Conservation (phyloP, 1,140 invertebrate genomes). For the Brachionus rotundiformis region DNA sequence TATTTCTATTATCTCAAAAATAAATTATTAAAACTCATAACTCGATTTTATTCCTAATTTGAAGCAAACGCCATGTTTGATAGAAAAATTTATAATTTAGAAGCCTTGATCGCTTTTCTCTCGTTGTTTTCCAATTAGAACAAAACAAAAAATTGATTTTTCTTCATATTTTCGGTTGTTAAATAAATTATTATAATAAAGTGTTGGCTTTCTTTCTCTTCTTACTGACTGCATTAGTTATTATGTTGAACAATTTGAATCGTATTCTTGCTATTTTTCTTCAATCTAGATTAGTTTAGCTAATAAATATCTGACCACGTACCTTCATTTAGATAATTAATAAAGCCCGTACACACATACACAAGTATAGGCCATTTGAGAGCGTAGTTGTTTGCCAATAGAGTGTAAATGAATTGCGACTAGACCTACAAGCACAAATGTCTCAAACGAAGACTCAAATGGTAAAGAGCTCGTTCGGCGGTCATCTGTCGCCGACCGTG, state of each 20-base stretch:
- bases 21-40: conserved; percentile 32
- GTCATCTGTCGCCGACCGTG: neutral
- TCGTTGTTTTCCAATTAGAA: conserved; percentile 10
- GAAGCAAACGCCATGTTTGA: conserved; percentile 42
- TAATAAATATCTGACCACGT: neutral
- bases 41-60: conserved; percentile 19
- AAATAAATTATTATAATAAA: conserved; percentile 41
- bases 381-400: no score
- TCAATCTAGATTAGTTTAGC: neutral
- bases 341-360: no score
- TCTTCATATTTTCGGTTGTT: neutral
- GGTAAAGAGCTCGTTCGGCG: conserved; percentile 33
- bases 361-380: no score
- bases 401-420: neutral
- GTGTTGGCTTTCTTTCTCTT: neutral
- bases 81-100: neutral
- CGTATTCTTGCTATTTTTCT: conserved; percentile 14
- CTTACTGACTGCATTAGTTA: neutral
- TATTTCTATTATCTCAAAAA: neutral
- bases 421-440: neutral
- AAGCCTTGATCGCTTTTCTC: neutral
- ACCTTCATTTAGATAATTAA: no score
- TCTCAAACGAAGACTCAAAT: conserved; percentile 38
- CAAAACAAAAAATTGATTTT: conserved; percentile 36
- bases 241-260: conserved; percentile 16